Conservation (phyloP, 1,140 invertebrate species). For the Sweltsa coloradensis region DNA sequence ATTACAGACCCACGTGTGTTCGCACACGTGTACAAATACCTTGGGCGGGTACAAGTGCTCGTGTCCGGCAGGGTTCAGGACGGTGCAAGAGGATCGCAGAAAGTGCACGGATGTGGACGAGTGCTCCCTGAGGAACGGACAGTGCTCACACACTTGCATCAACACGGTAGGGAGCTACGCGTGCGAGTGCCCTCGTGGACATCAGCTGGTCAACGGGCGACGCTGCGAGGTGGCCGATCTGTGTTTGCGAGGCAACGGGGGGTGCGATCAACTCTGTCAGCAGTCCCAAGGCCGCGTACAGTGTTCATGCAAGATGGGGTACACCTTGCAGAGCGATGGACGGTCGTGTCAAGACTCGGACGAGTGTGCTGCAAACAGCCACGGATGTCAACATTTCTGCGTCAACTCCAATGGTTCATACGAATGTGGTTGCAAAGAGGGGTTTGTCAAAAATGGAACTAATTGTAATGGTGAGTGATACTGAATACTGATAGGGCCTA, state of each 20-base stretch:
- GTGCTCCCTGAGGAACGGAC: conserved; percentile 33
- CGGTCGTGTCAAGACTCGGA: conserved; percentile 36
- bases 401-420: conserved; percentile 72
- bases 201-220: conserved; percentile 23
- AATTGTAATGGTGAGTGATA: conserved; percentile 47
- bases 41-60: conserved; percentile 37
- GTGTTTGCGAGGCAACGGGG: conserved; percentile 31
- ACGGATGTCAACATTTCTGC: conserved; percentile 47
- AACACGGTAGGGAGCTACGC: conserved; percentile 38
- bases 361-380: conserved; percentile 32
- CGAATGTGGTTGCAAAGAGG: conserved; percentile 64
- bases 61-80: conserved; percentile 41
- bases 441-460: conserved; percentile 43
- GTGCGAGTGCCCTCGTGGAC: conserved; percentile 31
- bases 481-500: too few species aligned
- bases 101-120: conserved; percentile 34
- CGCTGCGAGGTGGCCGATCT: conserved; percentile 25
- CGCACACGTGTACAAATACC: conserved; percentile 34
- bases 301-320: conserved; percentile 23
- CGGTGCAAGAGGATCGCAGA: conserved; percentile 25
- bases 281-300: conserved; percentile 17
- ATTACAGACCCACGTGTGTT: conserved; percentile 23
- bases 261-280: conserved; percentile 36
- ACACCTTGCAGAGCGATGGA: conserved; percentile 29
- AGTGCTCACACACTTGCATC: conserved; percentile 31